Conservation (phyloP, 2,113 vertebrate species). For the Hemichromis elongatus region DNA sequence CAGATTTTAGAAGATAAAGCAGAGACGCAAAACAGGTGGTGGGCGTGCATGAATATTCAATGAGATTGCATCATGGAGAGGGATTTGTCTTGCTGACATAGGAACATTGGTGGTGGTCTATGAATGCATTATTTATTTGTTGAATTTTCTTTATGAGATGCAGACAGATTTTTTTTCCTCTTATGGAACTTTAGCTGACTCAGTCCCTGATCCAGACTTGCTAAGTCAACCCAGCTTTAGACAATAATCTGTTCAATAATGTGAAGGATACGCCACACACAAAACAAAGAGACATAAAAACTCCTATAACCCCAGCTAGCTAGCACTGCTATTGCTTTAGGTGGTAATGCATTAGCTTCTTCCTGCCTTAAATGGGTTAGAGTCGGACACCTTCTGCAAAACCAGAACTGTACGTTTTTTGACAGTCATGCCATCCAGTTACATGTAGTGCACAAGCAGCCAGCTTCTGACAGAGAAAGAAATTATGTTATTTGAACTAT, state of each 20-base stretch:
- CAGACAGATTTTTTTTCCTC: background rate
- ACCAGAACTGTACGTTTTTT: accelerated
- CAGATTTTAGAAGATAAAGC: background rate
- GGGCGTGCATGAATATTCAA: conserved; percentile 26
- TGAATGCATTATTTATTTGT: conserved; percentile 14
- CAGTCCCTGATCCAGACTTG: background rate
- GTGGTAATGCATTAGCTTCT: background rate
- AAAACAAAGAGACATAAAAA: background rate
- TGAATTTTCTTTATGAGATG: conserved; percentile 44
- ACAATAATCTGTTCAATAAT: background rate
- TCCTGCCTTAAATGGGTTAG: background rate
- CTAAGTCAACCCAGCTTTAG: background rate
- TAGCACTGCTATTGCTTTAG: background rate
- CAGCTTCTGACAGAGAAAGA: background rate
- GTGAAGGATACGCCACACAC: accelerated
- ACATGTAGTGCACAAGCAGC: background rate
- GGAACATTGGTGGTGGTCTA: background rate
- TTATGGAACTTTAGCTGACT: background rate
- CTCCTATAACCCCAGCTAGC: background rate
- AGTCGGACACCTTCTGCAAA: background rate
- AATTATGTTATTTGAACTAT: background rate
- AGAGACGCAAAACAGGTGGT: background rate
- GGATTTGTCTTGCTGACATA: conserved; percentile 30
- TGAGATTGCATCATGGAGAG: conserved; percentile 6
- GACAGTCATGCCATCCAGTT: background rate